Base-by-base conservation (phyloP, 2,797 vertebrate species). In the Sandelia bainsii region DNA sequence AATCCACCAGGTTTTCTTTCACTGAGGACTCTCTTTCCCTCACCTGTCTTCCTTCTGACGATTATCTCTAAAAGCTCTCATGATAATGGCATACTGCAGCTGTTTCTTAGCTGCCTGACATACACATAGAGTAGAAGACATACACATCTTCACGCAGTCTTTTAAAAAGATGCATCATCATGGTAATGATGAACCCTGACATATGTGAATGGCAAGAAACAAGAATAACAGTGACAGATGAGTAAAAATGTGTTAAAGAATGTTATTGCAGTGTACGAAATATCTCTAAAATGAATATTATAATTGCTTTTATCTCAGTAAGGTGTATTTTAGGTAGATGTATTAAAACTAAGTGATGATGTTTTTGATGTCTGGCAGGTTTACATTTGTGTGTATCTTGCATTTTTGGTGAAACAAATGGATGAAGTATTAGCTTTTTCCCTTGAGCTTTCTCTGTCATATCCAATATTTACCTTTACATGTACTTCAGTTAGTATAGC, bases 241-340 rank as follows among this genome's bases (percentile, higher is more conserved):
- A 84, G 82, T 75, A 79, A 83, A 82, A 83, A 84, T 74, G 80
- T 89, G 79, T 92, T 92, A 64, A 91, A 91, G 89, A 93, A 93
- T 94, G 91, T 94, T 94, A 91, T 94, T 95, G 95, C 93, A 93
- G 95, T 95, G 95, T 95, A 94, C 91, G 92, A 95, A 94, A 94
- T 94, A 93, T 93, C 92, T 92, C 89, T 89, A 86, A 93, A 91
- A 92, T 84, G 84, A 92, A 91, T 92, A 93, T 93, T 91, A 92
- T 91, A 93, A 89, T 93, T 92, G 91, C 92, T 94, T 94, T 91
- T 92, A 93, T 95, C 92, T 94, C 91, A 91, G 89, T 93, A 92
- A 91, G 88, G 84, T 92, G 89, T 94, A 91, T 94, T 93, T 91
- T 95, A 94, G 92, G 72, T 93, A 94, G 93, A 87, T 48, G 77